Evolutionary conservation across 2,888 invertebrate genomes (phyloP).

Genomic region (Dexiosoma caninum): DNA sequence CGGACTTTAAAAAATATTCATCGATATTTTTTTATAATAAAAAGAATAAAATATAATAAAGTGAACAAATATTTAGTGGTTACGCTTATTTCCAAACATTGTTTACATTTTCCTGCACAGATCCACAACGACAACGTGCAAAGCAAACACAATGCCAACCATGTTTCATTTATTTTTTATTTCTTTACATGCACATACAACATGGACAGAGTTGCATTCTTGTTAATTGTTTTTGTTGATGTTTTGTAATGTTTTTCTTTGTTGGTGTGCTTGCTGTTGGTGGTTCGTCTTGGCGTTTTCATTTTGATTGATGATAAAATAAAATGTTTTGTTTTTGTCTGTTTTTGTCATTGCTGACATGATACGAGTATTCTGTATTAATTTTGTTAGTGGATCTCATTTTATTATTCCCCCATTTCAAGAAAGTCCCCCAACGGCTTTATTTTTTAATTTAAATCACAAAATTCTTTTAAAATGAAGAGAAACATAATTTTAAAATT

Average conservation of each 20-base stretch:
- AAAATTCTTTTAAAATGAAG: neutral
- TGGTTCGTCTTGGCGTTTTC: neutral
- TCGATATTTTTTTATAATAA: too few species aligned
- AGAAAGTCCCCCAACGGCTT: neutral
- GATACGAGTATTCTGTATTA: too few species aligned
- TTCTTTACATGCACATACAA: neutral
- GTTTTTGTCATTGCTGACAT: slow-evolving; percentile 23
- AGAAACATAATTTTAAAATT: neutral
- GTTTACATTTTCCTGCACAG: too few species aligned
- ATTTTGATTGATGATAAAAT: slow-evolving; percentile 32
- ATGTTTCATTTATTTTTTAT: neutral
- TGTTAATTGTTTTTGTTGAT: neutral
- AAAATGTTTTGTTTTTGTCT: neutral
- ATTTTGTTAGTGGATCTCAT: slow-evolving; percentile 26
- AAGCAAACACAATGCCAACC: neutral
- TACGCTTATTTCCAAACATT: too few species aligned
- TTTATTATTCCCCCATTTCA: neutral
- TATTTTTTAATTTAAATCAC: neutral
- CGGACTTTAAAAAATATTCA: too few species aligned
- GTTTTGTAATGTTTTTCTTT: neutral
- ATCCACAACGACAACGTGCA: too few species aligned
- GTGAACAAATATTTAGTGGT: too few species aligned
- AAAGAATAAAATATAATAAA: too few species aligned
- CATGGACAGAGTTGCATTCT: slow-evolving; percentile 5
- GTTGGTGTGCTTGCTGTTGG: slow-evolving; percentile 4